Evolutionary conservation across 2,113 vertebrate species (phyloP).

Genomic region (Lethenteron reissneri): DNA sequence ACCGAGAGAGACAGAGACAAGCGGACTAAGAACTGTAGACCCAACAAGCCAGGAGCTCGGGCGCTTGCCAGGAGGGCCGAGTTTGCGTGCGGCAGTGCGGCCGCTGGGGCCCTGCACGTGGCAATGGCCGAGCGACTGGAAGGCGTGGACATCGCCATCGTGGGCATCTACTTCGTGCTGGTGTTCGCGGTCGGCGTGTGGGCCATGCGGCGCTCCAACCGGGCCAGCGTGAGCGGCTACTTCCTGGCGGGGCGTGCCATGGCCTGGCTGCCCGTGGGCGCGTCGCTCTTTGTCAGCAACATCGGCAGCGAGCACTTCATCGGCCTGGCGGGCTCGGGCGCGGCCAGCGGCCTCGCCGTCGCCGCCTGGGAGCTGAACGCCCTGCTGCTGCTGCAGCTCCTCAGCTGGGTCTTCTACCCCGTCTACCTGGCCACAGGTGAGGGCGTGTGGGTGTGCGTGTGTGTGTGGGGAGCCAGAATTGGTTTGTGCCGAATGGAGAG

Average conservation of each 20-base stretch:
- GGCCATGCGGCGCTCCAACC: constrained; percentile 90
- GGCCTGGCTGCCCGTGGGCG: constrained; percentile 75
- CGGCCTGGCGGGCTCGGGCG: constrained; percentile 89
- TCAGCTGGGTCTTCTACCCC: constrained; percentile 93
- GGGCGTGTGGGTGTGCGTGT: no score
- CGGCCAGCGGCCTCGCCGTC: constrained; percentile 85
- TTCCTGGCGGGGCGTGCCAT: constrained; percentile 93
- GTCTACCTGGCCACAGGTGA: constrained; percentile 72
- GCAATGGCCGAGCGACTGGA: constrained; percentile 25
- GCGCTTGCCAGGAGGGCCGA: no score
- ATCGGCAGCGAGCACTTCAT: constrained; percentile 99
- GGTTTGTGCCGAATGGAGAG: no score
- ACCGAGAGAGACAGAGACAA: no score
- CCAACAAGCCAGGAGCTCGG: no score
- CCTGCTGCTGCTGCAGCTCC: constrained; percentile 77
- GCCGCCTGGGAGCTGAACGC: constrained; percentile 98
- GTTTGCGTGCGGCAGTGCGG: no score
- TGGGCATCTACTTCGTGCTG: constrained; percentile 78
- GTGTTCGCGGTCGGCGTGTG: constrained; percentile 76
- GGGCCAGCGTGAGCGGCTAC: constrained; percentile 84
- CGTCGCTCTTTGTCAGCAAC: constrained; percentile 97
- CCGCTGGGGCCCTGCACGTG: no score
- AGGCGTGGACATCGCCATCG: constrained; percentile 68
- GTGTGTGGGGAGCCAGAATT: no score
- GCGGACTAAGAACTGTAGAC: no score